A percentile compares a stretch with the other conserved stretches of the same genome.
Conservation (phyloP, 2,113 vertebrate species). For the Pimephales promelas region DNA sequence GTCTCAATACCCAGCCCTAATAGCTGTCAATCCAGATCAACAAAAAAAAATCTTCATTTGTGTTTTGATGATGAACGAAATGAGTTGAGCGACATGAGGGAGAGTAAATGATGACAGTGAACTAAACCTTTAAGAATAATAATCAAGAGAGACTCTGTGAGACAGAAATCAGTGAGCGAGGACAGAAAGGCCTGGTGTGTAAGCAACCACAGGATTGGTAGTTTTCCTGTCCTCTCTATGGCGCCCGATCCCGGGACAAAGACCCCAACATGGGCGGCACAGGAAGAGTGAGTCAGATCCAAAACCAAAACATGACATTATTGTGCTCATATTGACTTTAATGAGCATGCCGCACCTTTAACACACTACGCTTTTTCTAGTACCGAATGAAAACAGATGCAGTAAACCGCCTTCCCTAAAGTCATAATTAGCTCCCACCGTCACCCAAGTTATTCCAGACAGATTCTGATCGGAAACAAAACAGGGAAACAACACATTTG, state of each 20-base stretch:
- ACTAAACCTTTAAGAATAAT: not conserved
- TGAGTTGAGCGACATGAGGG: too few relatives aligned
- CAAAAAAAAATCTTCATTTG: too few relatives aligned
- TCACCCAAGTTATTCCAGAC: not conserved
- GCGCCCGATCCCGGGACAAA: constrained; percentile 74
- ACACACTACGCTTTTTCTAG: constrained; percentile 1
- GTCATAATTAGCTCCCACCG: not conserved
- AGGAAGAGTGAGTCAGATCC: constrained; percentile 67
- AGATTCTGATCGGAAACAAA: not conserved
- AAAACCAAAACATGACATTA: constrained; percentile 57
- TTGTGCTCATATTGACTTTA: constrained; percentile 35
- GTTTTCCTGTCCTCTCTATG: constrained; percentile 66
- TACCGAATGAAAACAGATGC: constrained; percentile 10
- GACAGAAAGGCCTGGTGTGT: constrained; percentile 55
- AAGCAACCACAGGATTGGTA: constrained; percentile 64
- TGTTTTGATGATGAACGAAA: too few relatives aligned
- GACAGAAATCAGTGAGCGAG: not conserved
- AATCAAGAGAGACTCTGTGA: not conserved
- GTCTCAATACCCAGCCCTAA: too few relatives aligned
- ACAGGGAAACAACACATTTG: not conserved
- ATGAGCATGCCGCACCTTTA: constrained; percentile 8
- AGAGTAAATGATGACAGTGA: too few relatives aligned
- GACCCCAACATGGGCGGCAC: constrained; percentile 67
- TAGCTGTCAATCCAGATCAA: too few relatives aligned
- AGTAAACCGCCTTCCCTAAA: not conserved